These are phyloP conservation scores for Drosophila lini DNA, from an alignment of 1,140 invertebrate species.

Conservation along the genomic window DNA sequence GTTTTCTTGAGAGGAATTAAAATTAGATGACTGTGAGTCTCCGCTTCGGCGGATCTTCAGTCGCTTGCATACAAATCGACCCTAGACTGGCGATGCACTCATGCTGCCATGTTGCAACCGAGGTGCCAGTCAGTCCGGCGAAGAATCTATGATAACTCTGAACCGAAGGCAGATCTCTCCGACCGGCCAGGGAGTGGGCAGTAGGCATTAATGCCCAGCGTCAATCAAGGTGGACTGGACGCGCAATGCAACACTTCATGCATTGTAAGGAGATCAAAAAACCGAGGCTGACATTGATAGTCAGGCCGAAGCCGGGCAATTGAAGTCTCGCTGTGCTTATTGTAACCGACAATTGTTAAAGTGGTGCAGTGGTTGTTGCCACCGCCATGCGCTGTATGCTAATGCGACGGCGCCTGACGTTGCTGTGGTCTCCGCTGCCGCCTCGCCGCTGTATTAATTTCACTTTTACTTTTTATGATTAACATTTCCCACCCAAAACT, in stretches of 20 bases:
- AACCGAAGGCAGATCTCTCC: conserved; percentile 55
- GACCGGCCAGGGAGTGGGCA: neutral
- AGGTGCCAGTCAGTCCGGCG: conserved; percentile 12
- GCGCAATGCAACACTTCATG: conserved; percentile 22
- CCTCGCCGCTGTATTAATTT: conserved; percentile 67
- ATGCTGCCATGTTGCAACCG: conserved; percentile 24
- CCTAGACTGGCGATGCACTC: conserved; percentile 36
- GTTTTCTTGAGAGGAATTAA: conserved; percentile 40
- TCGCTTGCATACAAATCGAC: conserved; percentile 33
- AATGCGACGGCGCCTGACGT: conserved; percentile 67
- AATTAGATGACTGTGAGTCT: conserved; percentile 1
- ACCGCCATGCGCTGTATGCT: conserved; percentile 73
- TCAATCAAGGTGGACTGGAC: conserved; percentile 58
- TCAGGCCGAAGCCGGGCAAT: conserved; percentile 41
- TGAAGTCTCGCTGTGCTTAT: conserved; percentile 38
- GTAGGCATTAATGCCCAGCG: conserved; percentile 32
- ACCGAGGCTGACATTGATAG: conserved; percentile 59
- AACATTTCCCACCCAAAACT: conserved; percentile 80
- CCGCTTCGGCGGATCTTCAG: neutral
- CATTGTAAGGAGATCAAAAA: conserved; percentile 49
- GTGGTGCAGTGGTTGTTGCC: conserved; percentile 30
- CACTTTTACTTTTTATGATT: conserved; percentile 81
- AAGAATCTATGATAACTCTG: conserved; percentile 12
- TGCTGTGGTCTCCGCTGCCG: conserved; percentile 22
- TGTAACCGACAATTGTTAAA: conserved; percentile 59